Base-by-base conservation (phyloP, 2,797 vertebrate species). In the Margarornis squamiger region DNA sequence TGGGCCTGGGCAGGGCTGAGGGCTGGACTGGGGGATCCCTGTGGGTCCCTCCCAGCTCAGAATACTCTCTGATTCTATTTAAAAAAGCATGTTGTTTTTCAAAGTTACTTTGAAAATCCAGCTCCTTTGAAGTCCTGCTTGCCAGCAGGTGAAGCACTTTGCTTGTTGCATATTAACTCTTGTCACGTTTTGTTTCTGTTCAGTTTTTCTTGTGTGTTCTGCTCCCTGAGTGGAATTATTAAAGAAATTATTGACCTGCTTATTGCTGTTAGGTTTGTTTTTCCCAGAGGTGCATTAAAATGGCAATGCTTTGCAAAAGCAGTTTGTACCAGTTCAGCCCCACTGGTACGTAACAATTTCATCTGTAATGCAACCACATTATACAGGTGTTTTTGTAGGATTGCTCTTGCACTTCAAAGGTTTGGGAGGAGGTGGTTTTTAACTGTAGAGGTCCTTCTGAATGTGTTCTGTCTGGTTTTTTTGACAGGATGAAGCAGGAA, bases 401-500 rank as follows among this genome's bases (percentile, higher is more conserved):
- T 11, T 27, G 36, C 12, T 66, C 80, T 76, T 80, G 41, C 32
- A 7, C 23, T 48, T 68, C 19, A 36, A 32, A 57, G 6, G 27
- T 34, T 74, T 88, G 45, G 26, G 30, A 51, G 20, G 8, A 45
- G 5, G 10, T 55, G 13, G 0, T 39, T 57, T 36, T 68, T 20
- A 55, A 24, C 14, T 34, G 24, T 55, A 30, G 39, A 68, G 38
- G 43, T n/a, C 19, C 7, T 73, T 46, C 10, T 59, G 57, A 34
- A 34, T 73, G 5, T 52, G 0, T 52, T 14, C 21, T 55, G 24
- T n/a, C 30, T 1, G 0, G 38, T 76, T 65, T 72, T 51, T 88
- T 52, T 91, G 17, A n/a, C 96, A 99, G 99, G 98, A 98, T 96
- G 99, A 99, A 97, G 98, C 99, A 55, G 99, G 98, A 41, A 98